Evolutionary conservation across 2,113 vertebrate genomes (phyloP).

Genomic region (Hassar affinis): DNA sequence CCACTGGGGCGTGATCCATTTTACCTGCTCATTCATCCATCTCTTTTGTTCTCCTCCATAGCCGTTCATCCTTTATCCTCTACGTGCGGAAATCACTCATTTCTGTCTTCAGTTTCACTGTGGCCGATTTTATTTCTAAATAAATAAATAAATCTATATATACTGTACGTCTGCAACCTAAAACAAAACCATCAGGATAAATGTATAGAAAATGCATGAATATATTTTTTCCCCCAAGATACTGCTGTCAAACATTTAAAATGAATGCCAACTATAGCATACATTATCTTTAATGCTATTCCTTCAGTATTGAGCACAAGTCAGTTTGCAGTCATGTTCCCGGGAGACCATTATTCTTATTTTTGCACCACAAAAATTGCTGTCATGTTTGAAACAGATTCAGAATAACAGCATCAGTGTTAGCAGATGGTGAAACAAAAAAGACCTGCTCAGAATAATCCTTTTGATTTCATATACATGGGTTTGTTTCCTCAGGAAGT

Average conservation of each 20-base stretch:
- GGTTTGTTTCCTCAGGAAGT: neutral
- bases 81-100: neutral
- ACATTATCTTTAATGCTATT: neutral
- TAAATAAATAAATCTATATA: no score
- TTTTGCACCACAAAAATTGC: neutral
- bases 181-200: neutral
- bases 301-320: neutral
- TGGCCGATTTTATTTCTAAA: neutral
- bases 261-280: neutral
- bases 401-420: neutral
- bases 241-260: neutral
- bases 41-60: conserved; percentile 16
- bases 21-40: conserved; percentile 13
- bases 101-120: neutral
- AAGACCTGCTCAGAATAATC: neutral
- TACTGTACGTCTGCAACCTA: no score
- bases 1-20: conserved; percentile 9
- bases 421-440: conserved; percentile 1
- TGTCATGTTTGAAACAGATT: neutral
- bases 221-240: neutral
- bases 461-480: neutral
- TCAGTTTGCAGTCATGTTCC: neutral
- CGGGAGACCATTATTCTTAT: neutral
- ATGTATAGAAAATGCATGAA: neutral
- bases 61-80: neutral